These are phyloP conservation scores for Hypomecis atomaria DNA, from an alignment of 2,888 invertebrate species.

Conservation along the genomic window DNA sequence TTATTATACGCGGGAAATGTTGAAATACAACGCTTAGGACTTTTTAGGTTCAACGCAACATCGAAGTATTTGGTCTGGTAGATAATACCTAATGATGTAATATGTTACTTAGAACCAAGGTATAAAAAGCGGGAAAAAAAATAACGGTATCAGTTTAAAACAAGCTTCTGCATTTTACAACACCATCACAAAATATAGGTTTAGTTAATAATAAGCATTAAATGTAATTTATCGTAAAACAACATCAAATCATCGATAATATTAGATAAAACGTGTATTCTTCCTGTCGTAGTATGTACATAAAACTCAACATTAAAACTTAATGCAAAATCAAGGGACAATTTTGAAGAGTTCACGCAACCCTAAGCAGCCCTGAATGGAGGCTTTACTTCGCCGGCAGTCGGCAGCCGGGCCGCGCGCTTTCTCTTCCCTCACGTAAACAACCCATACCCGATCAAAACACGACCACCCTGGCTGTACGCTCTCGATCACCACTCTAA, in stretches of 20 bases:
- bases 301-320: no score
- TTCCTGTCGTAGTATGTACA: no score
- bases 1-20: no score
- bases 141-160: no score
- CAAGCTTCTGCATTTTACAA: no score
- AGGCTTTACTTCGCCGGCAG: slow-evolving; percentile 78
- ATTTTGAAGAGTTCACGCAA: slow-evolving; percentile 3
- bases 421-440: slow-evolving; percentile 66
- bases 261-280: no score
- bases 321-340: not conserved
- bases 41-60: not conserved
- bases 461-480: slow-evolving; percentile 78
- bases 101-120: not conserved
- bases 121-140: no score
- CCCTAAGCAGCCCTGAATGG: slow-evolving; percentile 32
- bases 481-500: slow-evolving; percentile 49
- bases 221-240: no score
- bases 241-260: no score
- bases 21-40: no score
- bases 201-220: not conserved
- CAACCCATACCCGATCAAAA: slow-evolving; percentile 68
- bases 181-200: no score
- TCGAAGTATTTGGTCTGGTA: not conserved
- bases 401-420: slow-evolving; percentile 81
- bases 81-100: not conserved